Evolutionary conservation across 2,113 vertebrate species (phyloP).

Genomic region (Rutilus rutilus): DNA sequence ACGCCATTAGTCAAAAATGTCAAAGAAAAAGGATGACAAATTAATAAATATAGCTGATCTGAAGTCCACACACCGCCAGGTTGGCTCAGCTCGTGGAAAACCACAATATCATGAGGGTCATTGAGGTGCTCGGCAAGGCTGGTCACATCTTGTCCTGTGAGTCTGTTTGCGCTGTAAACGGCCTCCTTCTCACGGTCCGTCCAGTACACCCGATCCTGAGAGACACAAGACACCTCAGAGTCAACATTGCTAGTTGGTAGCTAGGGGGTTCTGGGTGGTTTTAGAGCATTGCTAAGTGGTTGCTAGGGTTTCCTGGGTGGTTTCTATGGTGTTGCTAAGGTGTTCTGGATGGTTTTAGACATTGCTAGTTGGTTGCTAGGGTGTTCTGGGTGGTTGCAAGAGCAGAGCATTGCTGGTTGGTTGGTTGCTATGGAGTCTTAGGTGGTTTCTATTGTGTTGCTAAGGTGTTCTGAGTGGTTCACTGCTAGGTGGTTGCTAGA

Average conservation of each 20-base stretch:
- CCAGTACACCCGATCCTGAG: conserved; percentile 97
- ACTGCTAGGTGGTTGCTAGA: neutral
- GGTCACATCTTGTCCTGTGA: conserved; percentile 87
- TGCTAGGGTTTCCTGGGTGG: neutral
- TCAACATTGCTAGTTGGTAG: neutral
- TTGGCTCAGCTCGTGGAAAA: conserved; percentile 94
- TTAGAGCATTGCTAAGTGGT: neutral
- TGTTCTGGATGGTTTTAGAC: neutral
- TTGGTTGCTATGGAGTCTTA: neutral
- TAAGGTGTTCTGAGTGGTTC: neutral
- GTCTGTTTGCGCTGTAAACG: conserved; percentile 92
- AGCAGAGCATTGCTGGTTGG: neutral
- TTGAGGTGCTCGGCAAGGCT: conserved; percentile 93
- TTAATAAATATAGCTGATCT: conserved; percentile 1
- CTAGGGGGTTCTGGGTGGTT: neutral
- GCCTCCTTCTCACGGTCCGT: conserved; percentile 94
- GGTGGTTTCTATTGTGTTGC: neutral
- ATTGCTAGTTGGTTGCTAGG: neutral
- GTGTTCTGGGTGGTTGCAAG: neutral
- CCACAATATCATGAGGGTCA: conserved; percentile 93
- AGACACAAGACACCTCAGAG: conserved; percentile 50
- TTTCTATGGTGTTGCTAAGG: neutral
- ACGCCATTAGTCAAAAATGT: conserved; percentile 4
- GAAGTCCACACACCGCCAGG: conserved; percentile 80
- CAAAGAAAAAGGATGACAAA: neutral